Conservation (phyloP, 2,797 vertebrate species). For the Rhodeus uyekii region DNA sequence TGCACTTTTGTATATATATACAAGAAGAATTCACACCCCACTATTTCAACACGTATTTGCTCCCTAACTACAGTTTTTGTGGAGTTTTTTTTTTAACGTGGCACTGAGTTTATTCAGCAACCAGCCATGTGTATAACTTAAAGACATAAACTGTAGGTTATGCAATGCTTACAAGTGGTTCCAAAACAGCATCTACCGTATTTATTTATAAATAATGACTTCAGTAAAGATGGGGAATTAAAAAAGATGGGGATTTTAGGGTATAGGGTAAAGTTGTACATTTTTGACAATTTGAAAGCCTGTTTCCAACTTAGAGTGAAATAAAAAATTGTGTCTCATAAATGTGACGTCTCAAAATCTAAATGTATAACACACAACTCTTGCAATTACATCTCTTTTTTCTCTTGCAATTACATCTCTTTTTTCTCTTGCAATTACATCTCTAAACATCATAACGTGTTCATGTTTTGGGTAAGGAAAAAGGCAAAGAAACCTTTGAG, state of each 20-base stretch:
- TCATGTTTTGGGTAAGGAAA: background rate
- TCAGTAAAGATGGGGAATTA: background rate
- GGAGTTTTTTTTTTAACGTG: background rate
- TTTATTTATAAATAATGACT: background rate
- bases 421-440: background rate
- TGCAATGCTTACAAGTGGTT: slow-evolving; percentile 12
- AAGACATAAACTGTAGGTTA: background rate
- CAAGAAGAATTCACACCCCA: background rate
- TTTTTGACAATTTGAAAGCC: background rate
- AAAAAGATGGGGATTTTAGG: background rate
- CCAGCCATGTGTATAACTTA: background rate
- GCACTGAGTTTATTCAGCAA: background rate
- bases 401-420: too few relatives aligned
- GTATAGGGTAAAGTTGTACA: background rate
- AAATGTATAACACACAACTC: background rate
- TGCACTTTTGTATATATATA: background rate
- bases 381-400: background rate
- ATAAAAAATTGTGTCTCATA: background rate
- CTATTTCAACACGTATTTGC: background rate
- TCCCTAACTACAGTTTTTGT: background rate
- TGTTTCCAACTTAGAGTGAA: background rate
- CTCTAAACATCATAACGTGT: too few relatives aligned
- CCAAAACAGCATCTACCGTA: background rate
- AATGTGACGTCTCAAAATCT: background rate
- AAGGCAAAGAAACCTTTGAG: background rate